phyloP scores from a whole-genome alignment of 2,113 vertebrate genomes.

The Thermophis baileyi region DNA sequence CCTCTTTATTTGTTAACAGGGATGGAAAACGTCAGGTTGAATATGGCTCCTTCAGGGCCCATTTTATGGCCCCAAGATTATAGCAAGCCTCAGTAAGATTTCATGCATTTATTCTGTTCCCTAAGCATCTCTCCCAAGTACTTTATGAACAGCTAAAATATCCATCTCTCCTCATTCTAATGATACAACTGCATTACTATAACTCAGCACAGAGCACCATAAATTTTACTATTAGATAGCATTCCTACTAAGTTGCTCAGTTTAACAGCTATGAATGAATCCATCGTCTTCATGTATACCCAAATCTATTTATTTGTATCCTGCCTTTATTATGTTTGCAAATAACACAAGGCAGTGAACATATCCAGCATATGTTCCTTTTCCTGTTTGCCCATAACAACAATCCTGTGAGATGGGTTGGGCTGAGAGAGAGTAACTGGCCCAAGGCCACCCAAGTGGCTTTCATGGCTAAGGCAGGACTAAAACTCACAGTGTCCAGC shows the following conservation, averaged over 20 bases:
- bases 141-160: not conserved
- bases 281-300: not conserved
- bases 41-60: not conserved
- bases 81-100: not conserved
- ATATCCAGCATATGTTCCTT: not conserved
- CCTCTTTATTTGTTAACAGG: not conserved
- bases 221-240: not conserved
- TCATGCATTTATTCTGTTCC: not conserved
- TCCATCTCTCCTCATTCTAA: not conserved
- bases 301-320: not conserved
- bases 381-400: not conserved
- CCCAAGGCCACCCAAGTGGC: not conserved
- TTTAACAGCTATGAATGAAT: not conserved
- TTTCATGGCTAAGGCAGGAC: not conserved
- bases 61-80: not conserved
- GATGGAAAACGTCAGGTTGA: not conserved
- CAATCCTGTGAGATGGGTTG: not conserved
- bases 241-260: not conserved
- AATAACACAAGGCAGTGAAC: not conserved
- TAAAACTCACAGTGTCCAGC: not conserved
- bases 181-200: not conserved
- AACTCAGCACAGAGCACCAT: not conserved
- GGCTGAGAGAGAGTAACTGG: not conserved
- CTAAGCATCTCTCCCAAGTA: not conserved
- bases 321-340: not conserved